Evolutionary conservation across 2,888 invertebrate species (phyloP), one percentile per base, ranked within the genome.

Genomic region (Temnothorax ravouxi): DNA sequence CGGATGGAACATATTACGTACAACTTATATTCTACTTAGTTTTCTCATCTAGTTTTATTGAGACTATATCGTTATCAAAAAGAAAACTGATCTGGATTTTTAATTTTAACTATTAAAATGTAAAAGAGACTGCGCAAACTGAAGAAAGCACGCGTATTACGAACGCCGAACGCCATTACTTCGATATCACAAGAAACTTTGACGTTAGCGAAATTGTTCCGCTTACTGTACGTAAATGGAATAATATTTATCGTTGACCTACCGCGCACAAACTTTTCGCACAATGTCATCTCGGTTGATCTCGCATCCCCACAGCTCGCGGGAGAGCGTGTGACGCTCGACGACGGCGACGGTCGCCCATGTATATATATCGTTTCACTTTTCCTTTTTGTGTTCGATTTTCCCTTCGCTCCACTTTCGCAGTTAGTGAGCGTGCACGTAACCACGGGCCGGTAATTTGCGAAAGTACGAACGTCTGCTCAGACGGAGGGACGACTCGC

Each of bases 401-500:
- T 82, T 88, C 74, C 80, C 59, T 64, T 38, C 54, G 52, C 34
- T 34, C 84, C 64, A 76, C 29, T 89, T 89, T 75, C 61, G 64
- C 82, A 56, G 84, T 56, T 79, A 76, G 61, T 59, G 75, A 56
- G 61, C 83, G 85, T 77, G 83, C 88, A 82, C 88, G 85, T 90
- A 89, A 89, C 84, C 76, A 64, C 80, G 83, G 86, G 66, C 84
- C 84, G 85, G 87, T 90, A 91, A 91, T 91, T 91, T 88, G 85
- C 87, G 86, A 91, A 86, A 88, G 86, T 87, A 87, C 79, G 85
- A 80, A 81, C 87, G 87, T 83, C 83, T 84, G 84, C 86, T 88
- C 76, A 54, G 86, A 79, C 84, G 87, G 85, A 89, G 91, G 87
- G 89, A 92, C 92, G 91, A 90, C 80, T 90, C 90, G 88, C 87